Evolutionary conservation across 2,888 invertebrate genomes (phyloP).

Genomic region (Acrocyrtus sp.): DNA sequence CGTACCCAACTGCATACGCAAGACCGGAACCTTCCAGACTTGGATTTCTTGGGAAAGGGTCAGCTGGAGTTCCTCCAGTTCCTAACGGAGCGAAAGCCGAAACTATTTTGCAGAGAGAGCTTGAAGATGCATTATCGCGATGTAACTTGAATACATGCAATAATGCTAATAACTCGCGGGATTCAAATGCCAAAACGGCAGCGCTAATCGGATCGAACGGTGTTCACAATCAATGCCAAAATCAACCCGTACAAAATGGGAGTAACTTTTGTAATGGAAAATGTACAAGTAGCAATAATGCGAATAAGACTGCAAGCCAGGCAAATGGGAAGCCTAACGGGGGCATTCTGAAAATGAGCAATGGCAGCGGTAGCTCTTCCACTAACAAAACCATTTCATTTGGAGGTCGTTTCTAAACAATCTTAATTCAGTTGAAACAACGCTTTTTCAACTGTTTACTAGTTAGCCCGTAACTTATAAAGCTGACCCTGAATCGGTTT

Average conservation of each 20-base stretch:
- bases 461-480: too few species aligned
- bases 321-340: conserved; percentile 50
- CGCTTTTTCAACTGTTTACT: neutral
- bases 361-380: conserved; percentile 45
- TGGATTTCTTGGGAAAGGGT: conserved; percentile 23
- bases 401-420: conserved; percentile 53
- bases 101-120: conserved; percentile 52
- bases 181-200: conserved; percentile 53
- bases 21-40: conserved; percentile 40
- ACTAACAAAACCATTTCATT: conserved; percentile 60
- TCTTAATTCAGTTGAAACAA: neutral
- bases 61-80: neutral
- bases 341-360: conserved; percentile 58
- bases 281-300: conserved; percentile 51
- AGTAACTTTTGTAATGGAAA: conserved; percentile 41
- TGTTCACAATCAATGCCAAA: conserved; percentile 50
- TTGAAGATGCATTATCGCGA: conserved; percentile 52
- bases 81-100: conserved; percentile 37
- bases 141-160: conserved; percentile 42
- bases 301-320: conserved; percentile 38
- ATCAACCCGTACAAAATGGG: conserved; percentile 26
- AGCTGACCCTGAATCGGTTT: too few species aligned
- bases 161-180: conserved; percentile 22
- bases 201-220: conserved; percentile 45
- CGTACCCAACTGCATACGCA: conserved; percentile 50